These are phyloP conservation scores for Urocolius indicus DNA, from an alignment of 2,113 vertebrate species.

Conservation along the genomic window DNA sequence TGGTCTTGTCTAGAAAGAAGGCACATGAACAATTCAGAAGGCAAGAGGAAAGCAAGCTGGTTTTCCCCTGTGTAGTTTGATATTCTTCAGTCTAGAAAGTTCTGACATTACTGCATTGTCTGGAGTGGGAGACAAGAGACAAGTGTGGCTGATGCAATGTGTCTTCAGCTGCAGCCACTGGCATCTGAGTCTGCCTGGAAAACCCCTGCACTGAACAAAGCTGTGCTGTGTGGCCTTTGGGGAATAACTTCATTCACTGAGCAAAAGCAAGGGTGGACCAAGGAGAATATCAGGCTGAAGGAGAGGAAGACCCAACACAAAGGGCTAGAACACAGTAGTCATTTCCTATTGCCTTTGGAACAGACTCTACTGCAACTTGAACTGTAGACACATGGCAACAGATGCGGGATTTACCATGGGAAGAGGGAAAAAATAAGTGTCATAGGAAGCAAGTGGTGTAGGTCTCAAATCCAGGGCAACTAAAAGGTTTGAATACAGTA, in stretches of 20 bases:
- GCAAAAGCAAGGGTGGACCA: fast-evolving
- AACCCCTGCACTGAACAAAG: not conserved
- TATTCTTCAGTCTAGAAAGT: not conserved
- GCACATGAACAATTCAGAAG: not conserved
- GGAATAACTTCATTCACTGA: not conserved
- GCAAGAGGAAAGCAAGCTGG: not conserved
- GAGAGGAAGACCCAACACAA: constrained; percentile 28
- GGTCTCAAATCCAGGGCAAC: not conserved
- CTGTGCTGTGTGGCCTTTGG: not conserved
- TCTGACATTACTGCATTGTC: fast-evolving
- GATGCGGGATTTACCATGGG: not conserved
- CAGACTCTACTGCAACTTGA: not conserved
- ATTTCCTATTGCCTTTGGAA: not conserved
- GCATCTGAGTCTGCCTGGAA: not conserved
- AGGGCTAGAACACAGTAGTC: not conserved
- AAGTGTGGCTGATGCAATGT: not conserved
- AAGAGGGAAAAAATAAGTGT: fast-evolving
- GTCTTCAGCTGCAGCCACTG: not conserved
- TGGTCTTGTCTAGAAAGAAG: not conserved
- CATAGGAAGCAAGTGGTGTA: not conserved
- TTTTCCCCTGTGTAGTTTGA: not conserved
- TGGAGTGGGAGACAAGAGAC: not conserved
- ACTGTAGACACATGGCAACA: not conserved
- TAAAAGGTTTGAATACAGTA: fast-evolving
- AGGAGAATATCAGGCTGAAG: not conserved